Evolutionary conservation across 2,888 invertebrate species (phyloP).

Genomic region (Sarcophaga carnaria): DNA sequence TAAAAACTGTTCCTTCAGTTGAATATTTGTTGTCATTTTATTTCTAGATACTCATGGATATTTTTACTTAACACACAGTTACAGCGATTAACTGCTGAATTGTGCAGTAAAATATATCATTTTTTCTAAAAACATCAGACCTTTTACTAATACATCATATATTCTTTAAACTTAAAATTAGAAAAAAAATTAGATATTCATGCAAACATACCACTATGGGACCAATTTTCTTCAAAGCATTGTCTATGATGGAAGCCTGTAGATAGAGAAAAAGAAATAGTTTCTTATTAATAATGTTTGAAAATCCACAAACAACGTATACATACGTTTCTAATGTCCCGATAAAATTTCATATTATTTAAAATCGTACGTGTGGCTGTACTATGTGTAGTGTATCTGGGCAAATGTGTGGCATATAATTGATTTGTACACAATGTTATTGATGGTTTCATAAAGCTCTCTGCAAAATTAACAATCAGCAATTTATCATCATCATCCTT

Average conservation of each 20-base stretch:
- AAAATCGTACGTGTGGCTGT: slow-evolving; percentile 74
- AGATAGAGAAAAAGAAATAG: slow-evolving; percentile 17
- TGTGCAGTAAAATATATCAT: slow-evolving; percentile 45
- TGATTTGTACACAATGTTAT: slow-evolving; percentile 70
- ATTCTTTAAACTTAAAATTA: background rate
- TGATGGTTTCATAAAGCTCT: slow-evolving; percentile 75
- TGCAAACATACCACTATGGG: slow-evolving; percentile 55
- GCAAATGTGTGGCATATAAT: slow-evolving; percentile 73
- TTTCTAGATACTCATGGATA: slow-evolving; percentile 52
- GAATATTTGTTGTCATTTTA: slow-evolving; percentile 56
- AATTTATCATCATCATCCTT: slow-evolving; percentile 69
- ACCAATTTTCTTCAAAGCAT: slow-evolving; percentile 50
- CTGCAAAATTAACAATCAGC: slow-evolving; percentile 73
- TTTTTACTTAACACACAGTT: slow-evolving; percentile 56
- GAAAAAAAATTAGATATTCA: background rate
- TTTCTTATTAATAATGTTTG: background rate
- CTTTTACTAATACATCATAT: slow-evolving; percentile 78
- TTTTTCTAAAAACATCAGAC: slow-evolving; percentile 74
- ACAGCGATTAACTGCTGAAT: slow-evolving; percentile 76
- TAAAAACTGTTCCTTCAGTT: slow-evolving; percentile 34
- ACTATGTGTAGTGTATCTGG: slow-evolving; percentile 69
- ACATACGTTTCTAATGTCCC: slow-evolving; percentile 71
- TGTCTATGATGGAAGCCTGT: slow-evolving; percentile 65
- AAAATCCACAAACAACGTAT: background rate
- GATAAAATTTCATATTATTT: slow-evolving; percentile 71